phyloP scores from a whole-genome alignment of 2,888 invertebrate species.

The Rotaria sp. region DNA sequence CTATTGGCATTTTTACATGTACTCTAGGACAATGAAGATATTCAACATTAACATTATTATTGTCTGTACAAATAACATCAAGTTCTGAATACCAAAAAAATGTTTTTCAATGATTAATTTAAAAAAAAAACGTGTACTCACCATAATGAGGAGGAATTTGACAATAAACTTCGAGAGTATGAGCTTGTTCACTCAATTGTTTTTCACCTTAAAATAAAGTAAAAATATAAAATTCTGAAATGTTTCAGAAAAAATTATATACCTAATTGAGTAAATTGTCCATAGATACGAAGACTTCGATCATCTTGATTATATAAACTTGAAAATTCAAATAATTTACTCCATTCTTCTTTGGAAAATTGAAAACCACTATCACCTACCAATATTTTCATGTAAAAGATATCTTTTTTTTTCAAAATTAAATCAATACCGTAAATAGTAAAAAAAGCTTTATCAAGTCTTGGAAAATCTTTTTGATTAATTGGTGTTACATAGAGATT shows the following conservation, averaged over 20 bases:
- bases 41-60: constrained; percentile 25
- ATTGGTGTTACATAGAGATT: constrained; percentile 5
- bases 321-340: constrained; percentile 11
- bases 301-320: background rate
- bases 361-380: constrained; percentile 7
- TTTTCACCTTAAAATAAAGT: background rate
- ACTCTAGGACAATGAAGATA: background rate
- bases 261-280: background rate
- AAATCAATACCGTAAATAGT: background rate
- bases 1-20: background rate
- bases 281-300: background rate
- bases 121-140: background rate
- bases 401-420: too few relatives aligned
- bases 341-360: background rate
- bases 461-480: constrained; percentile 23
- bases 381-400: too few relatives aligned
- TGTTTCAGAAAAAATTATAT: too few relatives aligned
- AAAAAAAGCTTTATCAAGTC: constrained; percentile 22
- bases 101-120: background rate
- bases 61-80: constrained; percentile 22
- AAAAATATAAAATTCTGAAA: too few relatives aligned
- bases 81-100: background rate
- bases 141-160: background rate
- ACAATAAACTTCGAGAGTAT: background rate
- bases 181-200: background rate